Evolutionary conservation across 1,140 invertebrate species (phyloP), one percentile per base, ranked within the genome.

Genomic region (Ganaspis sp.): DNA sequence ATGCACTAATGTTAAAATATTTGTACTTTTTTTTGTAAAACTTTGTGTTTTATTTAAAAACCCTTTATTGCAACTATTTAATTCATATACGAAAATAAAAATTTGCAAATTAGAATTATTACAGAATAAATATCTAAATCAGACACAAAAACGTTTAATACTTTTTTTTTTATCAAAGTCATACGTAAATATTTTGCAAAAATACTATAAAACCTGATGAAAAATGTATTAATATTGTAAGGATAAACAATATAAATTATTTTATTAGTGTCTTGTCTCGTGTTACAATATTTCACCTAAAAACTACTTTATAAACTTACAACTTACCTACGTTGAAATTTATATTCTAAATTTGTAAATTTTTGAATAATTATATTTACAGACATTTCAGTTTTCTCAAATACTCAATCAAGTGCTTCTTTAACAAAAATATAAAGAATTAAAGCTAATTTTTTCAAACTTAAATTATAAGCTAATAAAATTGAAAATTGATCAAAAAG

Each of bases 11-110:
- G 81, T 85, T 73, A 79, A 83, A 84, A 86, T 81, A 82, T 86
- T 86, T 86, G 83, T 86, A 87, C 84, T 82, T 86, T 84, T n/a
- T n/a, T 86, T 84, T 86, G 82, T 84, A 79, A 80, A 74, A 77
- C 54, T 64, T 78, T 74, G 81, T 38, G 76, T 83, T 84, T 81
- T 80, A 79, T 82, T 85, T 74, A 77, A 81, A 64, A 34, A 29
- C 15, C 58, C 58, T 29, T n/a, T n/a, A n/a, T n/a, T n/a, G n/a
- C n/a, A n/a, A n/a, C n/a, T n/a, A n/a, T n/a, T n/a, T n/a, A n/a
- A n/a, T n/a, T n/a, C n/a, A n/a, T n/a, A n/a, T n/a, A n/a, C n/a
- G n/a, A n/a, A n/a, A n/a, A n/a, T n/a, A n/a, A n/a, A n/a, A n/a
- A n/a, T n/a, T n/a, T n/a, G n/a, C n/a, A n/a, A n/a, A n/a, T n/a